These are phyloP conservation scores for Scatophagus argus DNA, from an alignment of 2,113 vertebrate genomes.

Conservation along the genomic window DNA sequence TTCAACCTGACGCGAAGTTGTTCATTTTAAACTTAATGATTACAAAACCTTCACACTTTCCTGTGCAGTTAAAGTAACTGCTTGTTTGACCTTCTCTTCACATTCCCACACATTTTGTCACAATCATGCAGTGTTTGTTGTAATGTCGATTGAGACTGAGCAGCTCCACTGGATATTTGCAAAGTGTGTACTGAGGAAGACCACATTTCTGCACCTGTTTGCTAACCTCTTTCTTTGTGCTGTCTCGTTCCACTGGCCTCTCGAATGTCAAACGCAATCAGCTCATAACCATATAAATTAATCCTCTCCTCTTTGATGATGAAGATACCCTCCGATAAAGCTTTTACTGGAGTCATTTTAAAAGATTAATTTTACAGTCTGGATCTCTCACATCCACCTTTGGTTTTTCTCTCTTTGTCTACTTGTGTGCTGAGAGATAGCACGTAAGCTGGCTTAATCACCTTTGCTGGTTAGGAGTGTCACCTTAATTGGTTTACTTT, in stretches of 20 bases:
- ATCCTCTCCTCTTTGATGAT: background rate
- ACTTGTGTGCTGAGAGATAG: background rate
- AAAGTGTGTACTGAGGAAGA: background rate
- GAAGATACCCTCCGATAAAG: background rate
- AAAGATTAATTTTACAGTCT: constrained; percentile 23
- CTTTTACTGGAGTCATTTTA: constrained; percentile 2
- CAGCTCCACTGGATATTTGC: background rate
- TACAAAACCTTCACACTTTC: background rate
- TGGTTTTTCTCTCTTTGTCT: background rate
- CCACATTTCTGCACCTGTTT: background rate
- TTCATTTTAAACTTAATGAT: no score
- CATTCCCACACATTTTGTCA: background rate
- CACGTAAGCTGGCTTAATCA: background rate
- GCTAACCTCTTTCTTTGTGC: background rate
- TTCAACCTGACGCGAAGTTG: background rate
- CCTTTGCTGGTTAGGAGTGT: background rate
- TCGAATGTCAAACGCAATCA: background rate
- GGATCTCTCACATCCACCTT: background rate
- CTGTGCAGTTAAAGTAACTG: background rate
- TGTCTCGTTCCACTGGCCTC: background rate
- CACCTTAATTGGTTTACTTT: constrained; percentile 46
- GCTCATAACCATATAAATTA: constrained; percentile 2
- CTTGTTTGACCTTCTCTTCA: background rate
- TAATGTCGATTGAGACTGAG: background rate
- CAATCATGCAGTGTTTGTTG: background rate